Evolutionary conservation across 2,113 vertebrate genomes (phyloP), one percentile per base, ranked within the genome.

Genomic region (Oncorhynchus gorbuscha): DNA sequence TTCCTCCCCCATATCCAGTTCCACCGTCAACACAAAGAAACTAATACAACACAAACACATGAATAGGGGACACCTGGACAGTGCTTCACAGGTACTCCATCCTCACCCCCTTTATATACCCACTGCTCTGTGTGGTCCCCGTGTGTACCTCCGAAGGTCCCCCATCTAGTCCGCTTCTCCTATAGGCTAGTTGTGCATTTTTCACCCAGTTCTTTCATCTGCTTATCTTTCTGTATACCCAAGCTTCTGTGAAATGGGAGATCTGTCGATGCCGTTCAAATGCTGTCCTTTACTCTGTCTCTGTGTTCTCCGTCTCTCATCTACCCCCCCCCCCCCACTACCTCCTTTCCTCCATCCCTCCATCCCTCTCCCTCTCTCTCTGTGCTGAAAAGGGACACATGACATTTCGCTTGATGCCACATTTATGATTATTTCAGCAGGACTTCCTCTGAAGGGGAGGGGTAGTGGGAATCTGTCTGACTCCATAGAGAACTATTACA

Each of bases 261-360:
- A 81, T 78, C 79, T 78, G 81, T 83, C 45, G 51, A 35, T 26
- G 1, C 74, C 2, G 80, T 75, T 83, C 55, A 85, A 83, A 83
- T 81, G 81, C 75, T 75, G 80, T 35, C 70, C 79, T 79, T 69
- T 18, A 14, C 66, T 69, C 22, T 20, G 71, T 76, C 81, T 82
- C 69, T 35, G 18, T 70, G 35, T 45, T 45, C 9, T 3, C 9
- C 1, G 2, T 12, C 39, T 45, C 39, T 11, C 39, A 45, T 45
- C 39, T 45, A 45, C 9, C 9, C 9, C 39, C n/a, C n/a, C 39
- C 67, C 39, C 39, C 69, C n/a, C 39, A 45, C 39, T 12, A 45
- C 39, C 39, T 12, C 39, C 9, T 11, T 0, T 12, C 39, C 39
- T 9, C 39, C 39, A 11, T 45, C 39, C 39, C 39, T 9, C 39